Conservation (phyloP, 1,140 invertebrate species). For the Colletes latitarsis region DNA sequence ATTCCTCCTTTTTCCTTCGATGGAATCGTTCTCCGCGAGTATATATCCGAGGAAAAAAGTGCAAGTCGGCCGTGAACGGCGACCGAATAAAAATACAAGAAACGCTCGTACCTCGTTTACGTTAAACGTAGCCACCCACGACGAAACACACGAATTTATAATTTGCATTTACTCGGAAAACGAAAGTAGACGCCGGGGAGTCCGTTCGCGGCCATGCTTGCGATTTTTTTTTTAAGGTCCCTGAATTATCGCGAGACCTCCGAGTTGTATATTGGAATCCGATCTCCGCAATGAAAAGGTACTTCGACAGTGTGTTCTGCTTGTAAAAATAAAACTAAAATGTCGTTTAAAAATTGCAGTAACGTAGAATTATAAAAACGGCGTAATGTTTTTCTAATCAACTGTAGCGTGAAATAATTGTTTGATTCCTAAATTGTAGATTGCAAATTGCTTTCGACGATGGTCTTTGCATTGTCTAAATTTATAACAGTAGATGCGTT, state of each 20-base stretch:
- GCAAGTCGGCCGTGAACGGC: slow-evolving; percentile 26
- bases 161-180: slow-evolving; percentile 39
- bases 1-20: not conserved
- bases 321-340: no score
- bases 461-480: no score
- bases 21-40: slow-evolving; percentile 26
- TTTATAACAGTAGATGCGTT: not conserved
- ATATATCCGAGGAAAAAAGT: not conserved
- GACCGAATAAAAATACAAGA: slow-evolving; percentile 33
- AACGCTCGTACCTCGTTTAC: slow-evolving; percentile 36
- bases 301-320: no score
- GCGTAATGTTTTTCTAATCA: no score
- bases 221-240: not conserved
- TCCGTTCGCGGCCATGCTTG: not conserved
- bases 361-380: no score
- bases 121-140: slow-evolving; percentile 47
- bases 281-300: no score
- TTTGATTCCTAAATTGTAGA: no score
- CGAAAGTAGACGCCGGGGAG: not conserved
- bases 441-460: no score
- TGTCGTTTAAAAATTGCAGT: no score
- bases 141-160: slow-evolving; percentile 42
- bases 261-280: not conserved
- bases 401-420: no score
- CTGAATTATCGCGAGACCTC: not conserved